A percentile compares a stretch with the other conserved stretches of the same genome.
phyloP scores from a whole-genome alignment of 2,888 invertebrate genomes.

The Zhengitettix transpicula region DNA sequence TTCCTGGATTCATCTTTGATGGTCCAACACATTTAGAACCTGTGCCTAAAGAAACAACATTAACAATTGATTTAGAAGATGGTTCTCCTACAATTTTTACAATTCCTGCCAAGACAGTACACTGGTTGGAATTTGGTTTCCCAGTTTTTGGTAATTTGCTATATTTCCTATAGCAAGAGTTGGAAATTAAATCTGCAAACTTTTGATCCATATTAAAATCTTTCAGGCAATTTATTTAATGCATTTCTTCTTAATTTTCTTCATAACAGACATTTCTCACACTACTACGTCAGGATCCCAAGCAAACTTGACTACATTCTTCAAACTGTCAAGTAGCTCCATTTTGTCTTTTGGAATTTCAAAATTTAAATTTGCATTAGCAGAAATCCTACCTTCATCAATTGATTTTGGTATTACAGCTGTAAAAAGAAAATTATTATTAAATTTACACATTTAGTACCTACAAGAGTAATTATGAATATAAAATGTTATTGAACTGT shows the following conservation, averaged over 20 bases:
- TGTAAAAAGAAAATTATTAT: constrained; percentile 16
- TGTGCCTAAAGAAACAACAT: constrained; percentile 69
- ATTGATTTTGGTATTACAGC: constrained; percentile 49
- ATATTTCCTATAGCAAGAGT: constrained; percentile 42
- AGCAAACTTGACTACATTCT: constrained; percentile 24
- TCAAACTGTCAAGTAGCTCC: constrained; percentile 27
- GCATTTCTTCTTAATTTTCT: background rate
- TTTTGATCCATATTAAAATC: background rate
- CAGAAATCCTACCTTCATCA: constrained; percentile 34
- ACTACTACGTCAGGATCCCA: constrained; percentile 38
- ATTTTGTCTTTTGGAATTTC: constrained; percentile 35
- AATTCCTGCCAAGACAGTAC: constrained; percentile 70
- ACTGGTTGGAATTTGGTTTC: constrained; percentile 58
- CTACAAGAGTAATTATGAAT: background rate
- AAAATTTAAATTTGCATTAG: constrained; percentile 43
- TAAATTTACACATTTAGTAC: background rate
- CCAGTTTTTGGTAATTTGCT: constrained; percentile 54
- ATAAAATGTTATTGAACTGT: too few relatives aligned
- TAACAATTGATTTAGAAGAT: background rate
- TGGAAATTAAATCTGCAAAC: constrained; percentile 34
- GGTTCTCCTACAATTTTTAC: constrained; percentile 31
- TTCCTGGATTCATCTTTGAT: constrained; percentile 38
- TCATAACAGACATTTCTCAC: constrained; percentile 14
- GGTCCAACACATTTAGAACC: constrained; percentile 84
- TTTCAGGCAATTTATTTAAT: background rate